Evolutionary conservation across 2,888 invertebrate genomes (phyloP), one percentile per base, ranked within the genome.

Genomic region (Leucania comma): DNA sequence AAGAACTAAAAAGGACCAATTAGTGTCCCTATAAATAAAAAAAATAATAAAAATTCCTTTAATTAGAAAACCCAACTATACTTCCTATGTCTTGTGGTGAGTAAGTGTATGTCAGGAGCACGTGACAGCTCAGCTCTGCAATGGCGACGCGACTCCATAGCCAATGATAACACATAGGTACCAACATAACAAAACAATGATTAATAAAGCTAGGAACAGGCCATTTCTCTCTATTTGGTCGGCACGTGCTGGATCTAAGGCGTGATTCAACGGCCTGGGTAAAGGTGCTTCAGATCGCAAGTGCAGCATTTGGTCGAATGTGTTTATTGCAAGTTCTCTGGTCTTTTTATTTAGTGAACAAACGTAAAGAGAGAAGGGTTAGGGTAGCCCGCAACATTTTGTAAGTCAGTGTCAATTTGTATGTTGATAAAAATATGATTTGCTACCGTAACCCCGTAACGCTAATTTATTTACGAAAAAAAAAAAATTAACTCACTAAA

Each of bases 161-260:
- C 2, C 57, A 42, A 68, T 61, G 74, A 78, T 76, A 79, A 62
- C 54, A 61, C 58, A 51, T 64, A 57, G 22, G 14, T 22, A 57
- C 57, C 57, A 66, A 56, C 56, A 62, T 58, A 65, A 56, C 50
- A 76, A 79, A 77, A 83, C 84, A 83, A 82, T 77, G 77, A 75
- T 72, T 69, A 81, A 80, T 81, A 78, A 81, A 75, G 63, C 69
- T 63, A 59, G 10, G 58, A 73, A 66, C 61, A 66, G 67, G 74
- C 75, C 70, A 82, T 83, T 80, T 72, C 74, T 78, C 82, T 84
- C 60, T 72, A 67, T 75, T 83, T 70, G 81, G 77, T 46, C 10
- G 50, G 80, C 81, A 84, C 84, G 85, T 86, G 86, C 74, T 60
- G 56, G 59, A 67, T 70, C 76, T 75, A 74, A 70, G 71, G 51